A percentile compares a stretch with the other conserved stretches of the same genome.
phyloP scores from a whole-genome alignment of 2,797 vertebrate genomes.

The Tolypeutes matacus region DNA sequence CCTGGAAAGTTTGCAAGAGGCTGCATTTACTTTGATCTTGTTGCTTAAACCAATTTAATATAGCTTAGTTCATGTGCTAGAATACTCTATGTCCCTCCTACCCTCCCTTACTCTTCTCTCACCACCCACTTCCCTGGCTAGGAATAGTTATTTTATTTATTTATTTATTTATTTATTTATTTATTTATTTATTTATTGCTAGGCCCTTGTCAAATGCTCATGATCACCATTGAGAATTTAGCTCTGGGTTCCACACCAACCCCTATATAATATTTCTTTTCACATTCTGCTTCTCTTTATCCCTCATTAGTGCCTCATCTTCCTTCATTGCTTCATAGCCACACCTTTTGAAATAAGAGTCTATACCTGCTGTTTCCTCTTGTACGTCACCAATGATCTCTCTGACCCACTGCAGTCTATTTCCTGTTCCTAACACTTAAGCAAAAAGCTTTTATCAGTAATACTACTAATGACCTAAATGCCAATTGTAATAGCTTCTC shows the following conservation, averaged over 20 bases:
- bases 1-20: background rate
- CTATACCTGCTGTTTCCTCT: background rate
- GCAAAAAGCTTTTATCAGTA: background rate
- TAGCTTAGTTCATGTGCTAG: background rate
- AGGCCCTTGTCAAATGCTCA: background rate
- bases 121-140: background rate
- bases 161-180: no score
- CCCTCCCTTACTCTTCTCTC: background rate
- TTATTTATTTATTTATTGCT: background rate
- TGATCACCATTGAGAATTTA: background rate
- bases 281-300: background rate
- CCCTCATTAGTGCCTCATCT: background rate
- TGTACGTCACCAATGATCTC: background rate
- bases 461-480: background rate
- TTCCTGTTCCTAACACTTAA: background rate
- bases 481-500: background rate
- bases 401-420: background rate
- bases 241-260: background rate
- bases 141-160: background rate
- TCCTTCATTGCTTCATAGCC: background rate
- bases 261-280: background rate
- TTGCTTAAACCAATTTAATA: background rate
- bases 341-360: background rate
- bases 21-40: background rate
- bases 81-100: background rate